A percentile compares a stretch with the other conserved stretches of the same genome.
These are phyloP conservation scores for Microchirus variegatus DNA, from an alignment of 2,797 vertebrate genomes.

Conservation along the genomic window DNA sequence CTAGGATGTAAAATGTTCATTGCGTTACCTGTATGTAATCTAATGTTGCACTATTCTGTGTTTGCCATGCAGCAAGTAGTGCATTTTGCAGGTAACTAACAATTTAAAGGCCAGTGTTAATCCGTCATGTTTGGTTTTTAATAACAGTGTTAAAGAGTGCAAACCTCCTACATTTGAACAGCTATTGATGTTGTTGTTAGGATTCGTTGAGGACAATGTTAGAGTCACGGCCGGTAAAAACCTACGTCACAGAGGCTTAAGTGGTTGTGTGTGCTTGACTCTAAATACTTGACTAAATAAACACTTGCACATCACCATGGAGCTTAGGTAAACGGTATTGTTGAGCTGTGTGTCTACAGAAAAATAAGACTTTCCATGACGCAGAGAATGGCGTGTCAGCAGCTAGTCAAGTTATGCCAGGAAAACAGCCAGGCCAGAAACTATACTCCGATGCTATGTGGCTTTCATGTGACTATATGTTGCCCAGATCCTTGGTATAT, in stretches of 20 bases:
- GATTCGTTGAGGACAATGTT: too few relatives aligned
- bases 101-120: too few relatives aligned
- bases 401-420: slow-evolving; percentile 11
- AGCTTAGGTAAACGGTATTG: slow-evolving; percentile 6
- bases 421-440: slow-evolving; percentile 6
- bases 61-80: too few relatives aligned
- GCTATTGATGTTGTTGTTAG: too few relatives aligned
- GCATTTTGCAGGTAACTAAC: too few relatives aligned
- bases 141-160: too few relatives aligned
- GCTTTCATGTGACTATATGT: slow-evolving; percentile 9
- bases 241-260: not conserved
- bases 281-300: slow-evolving; percentile 13
- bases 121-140: too few relatives aligned
- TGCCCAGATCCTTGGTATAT: slow-evolving; percentile 17
- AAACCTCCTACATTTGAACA: too few relatives aligned
- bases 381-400: slow-evolving; percentile 1
- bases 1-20: too few relatives aligned
- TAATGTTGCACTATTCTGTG: too few relatives aligned
- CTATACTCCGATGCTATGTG: not conserved
- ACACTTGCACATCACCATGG: not conserved
- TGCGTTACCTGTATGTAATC: too few relatives aligned
- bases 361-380: slow-evolving; percentile 35
- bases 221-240: not conserved
- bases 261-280: slow-evolving; percentile 2
- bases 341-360: not conserved